Evolutionary conservation across 2,888 invertebrate species (phyloP).

Genomic region (Drosophila cognata): DNA sequence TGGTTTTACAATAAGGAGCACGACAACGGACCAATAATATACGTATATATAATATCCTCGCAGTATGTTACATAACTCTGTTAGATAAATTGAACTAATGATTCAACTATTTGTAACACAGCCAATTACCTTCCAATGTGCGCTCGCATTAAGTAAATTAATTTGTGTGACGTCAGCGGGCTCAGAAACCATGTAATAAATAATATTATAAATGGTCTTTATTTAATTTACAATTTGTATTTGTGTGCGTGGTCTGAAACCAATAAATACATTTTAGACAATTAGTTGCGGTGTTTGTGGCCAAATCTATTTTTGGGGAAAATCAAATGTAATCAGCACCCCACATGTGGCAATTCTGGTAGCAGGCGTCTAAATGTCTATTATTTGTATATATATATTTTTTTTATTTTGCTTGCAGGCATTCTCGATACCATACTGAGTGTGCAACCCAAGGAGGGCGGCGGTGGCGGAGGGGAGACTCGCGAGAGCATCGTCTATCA

Average conservation of each 20-base stretch:
- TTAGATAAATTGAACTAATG: neutral
- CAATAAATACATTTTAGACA: conserved; percentile 46
- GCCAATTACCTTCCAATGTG: conserved; percentile 16
- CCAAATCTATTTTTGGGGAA: conserved; percentile 15
- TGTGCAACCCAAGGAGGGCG: conserved; percentile 99
- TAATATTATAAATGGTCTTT: conserved; percentile 34
- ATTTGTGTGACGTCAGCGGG: conserved; percentile 33
- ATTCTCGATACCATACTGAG: conserved; percentile 97
- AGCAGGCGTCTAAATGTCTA: conserved; percentile 14
- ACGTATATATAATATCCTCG: too few relatives aligned
- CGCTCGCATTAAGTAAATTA: neutral
- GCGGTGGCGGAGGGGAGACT: conserved; percentile 95
- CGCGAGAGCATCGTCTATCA: conserved; percentile 96
- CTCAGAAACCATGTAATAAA: conserved; percentile 34
- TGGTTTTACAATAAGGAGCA: neutral
- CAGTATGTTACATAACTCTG: neutral
- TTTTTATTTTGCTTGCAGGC: conserved; percentile 78
- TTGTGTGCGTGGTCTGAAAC: conserved; percentile 23
- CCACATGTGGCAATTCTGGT: conserved; percentile 42
- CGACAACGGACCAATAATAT: neutral
- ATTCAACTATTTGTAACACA: neutral
- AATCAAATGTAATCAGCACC: conserved; percentile 32
- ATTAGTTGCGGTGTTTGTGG: conserved; percentile 21
- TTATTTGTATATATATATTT: neutral
- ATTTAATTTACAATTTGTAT: conserved; percentile 44